These are phyloP conservation scores for Pteronotus mesoamericanus DNA, from an alignment of 2,797 vertebrate genomes.

Conservation along the genomic window DNA sequence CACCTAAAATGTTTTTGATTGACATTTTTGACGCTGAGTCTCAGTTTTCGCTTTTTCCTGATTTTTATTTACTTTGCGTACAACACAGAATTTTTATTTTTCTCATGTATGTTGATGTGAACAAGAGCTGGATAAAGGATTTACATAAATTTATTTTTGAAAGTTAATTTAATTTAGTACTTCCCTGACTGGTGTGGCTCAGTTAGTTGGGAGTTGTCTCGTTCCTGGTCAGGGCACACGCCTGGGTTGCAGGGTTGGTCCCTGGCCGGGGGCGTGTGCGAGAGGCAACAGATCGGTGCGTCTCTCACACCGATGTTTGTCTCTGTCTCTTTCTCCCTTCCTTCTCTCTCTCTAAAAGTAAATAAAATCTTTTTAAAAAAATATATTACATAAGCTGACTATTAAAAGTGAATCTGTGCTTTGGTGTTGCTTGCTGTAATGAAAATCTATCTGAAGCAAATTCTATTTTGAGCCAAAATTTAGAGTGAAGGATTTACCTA, in stretches of 20 bases:
- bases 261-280: background rate
- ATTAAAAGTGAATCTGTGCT: background rate
- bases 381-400: background rate
- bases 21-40: background rate
- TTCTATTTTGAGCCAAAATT: conserved; percentile 1
- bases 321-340: background rate
- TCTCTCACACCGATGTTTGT: too few species aligned
- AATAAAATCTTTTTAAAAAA: background rate
- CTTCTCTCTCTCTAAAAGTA: background rate
- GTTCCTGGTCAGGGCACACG: background rate
- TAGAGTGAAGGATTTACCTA: background rate
- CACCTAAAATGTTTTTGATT: background rate
- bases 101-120: background rate
- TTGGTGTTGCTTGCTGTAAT: background rate
- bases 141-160: conserved; percentile 17
- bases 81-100: background rate
- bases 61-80: background rate
- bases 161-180: background rate
- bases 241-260: background rate
- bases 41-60: background rate
- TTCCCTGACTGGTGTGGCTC: too few species aligned
- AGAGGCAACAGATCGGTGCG: background rate
- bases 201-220: too few species aligned
- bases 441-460: background rate
- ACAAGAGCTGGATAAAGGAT: background rate